These are phyloP conservation scores for fruit fly (Drosophila melanogaster) DNA, from an alignment of 1,140 invertebrate species.

Conservation along the genomic window DNA sequence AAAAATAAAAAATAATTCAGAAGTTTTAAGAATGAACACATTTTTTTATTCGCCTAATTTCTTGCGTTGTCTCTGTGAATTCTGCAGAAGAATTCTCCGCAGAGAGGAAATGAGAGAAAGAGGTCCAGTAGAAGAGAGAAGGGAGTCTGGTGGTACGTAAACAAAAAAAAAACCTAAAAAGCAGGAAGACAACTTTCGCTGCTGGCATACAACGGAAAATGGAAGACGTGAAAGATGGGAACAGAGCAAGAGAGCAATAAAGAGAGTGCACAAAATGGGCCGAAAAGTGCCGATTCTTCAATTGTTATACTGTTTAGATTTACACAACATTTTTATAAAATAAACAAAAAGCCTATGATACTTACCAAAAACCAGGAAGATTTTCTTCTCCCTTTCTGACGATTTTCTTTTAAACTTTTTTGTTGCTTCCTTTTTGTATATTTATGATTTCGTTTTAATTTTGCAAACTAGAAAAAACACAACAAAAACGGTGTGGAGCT, in stretches of 20 bases:
- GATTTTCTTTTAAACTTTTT: background rate
- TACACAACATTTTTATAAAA: conserved; percentile 33
- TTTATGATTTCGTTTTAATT: conserved; percentile 28
- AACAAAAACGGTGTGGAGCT: background rate
- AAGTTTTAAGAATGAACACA: background rate
- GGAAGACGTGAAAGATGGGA: conserved; percentile 13
- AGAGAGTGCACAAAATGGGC: conserved; percentile 13
- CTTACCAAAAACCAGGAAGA: conserved; percentile 27
- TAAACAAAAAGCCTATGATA: conserved; percentile 16
- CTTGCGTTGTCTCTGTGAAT: background rate
- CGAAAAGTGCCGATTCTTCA: background rate
- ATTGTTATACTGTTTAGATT: conserved; percentile 57
- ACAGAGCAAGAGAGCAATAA: conserved; percentile 11
- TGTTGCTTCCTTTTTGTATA: conserved; percentile 6
- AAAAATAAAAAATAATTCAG: background rate
- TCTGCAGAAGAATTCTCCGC: conserved; percentile 5
- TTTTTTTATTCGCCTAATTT: background rate
- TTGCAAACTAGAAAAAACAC: conserved; percentile 22
- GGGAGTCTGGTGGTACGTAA: background rate
- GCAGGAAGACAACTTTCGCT: conserved; percentile 79
- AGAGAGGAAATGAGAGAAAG: conserved; percentile 11
- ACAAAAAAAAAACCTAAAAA: conserved; percentile 16
- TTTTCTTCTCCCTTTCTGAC: background rate
- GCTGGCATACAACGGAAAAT: conserved; percentile 68
- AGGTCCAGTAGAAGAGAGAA: conserved; percentile 4